These are phyloP conservation scores for Tiliacea citrago DNA, from an alignment of 2,888 invertebrate species.

Conservation along the genomic window DNA sequence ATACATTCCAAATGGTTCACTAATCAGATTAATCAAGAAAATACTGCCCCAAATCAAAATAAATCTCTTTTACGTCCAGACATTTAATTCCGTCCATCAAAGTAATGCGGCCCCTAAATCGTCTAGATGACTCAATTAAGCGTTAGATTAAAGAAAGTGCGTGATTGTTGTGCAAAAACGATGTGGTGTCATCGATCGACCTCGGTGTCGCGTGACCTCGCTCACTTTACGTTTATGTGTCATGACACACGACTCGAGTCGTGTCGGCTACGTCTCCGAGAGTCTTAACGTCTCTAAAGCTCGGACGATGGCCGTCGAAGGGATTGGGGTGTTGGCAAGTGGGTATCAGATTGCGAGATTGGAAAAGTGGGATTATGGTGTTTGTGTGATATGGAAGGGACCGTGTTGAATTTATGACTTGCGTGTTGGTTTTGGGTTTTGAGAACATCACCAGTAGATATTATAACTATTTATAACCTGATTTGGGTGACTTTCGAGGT, in stretches of 20 bases:
- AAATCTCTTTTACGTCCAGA: conserved; percentile 43
- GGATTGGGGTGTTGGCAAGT: conserved; percentile 28
- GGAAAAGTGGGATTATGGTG: conserved; percentile 44
- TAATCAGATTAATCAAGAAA: conserved; percentile 32
- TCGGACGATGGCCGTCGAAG: conserved; percentile 19
- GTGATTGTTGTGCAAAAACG: conserved; percentile 63
- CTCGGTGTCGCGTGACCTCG: conserved; percentile 62
- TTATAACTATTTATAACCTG: no score
- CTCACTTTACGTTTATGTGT: conserved; percentile 32
- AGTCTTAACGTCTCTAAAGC: conserved; percentile 23
- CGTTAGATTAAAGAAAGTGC: conserved; percentile 65
- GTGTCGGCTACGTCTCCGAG: conserved; percentile 36
- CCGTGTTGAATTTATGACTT: conserved; percentile 12
- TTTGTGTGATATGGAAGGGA: conserved; percentile 47
- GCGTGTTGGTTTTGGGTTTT: conserved; percentile 15
- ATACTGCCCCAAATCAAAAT: conserved; percentile 38
- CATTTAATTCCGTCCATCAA: conserved; percentile 52
- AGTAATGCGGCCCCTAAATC: conserved; percentile 52
- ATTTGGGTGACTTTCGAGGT: background rate
- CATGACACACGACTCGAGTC: conserved; percentile 25
- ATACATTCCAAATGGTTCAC: conserved; percentile 15
- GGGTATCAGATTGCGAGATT: conserved; percentile 56
- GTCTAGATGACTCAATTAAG: conserved; percentile 61
- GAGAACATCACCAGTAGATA: conserved; percentile 12
- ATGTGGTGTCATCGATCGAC: conserved; percentile 67